Conservation (phyloP, 2,888 invertebrate genomes). For the Gari tellinella region DNA sequence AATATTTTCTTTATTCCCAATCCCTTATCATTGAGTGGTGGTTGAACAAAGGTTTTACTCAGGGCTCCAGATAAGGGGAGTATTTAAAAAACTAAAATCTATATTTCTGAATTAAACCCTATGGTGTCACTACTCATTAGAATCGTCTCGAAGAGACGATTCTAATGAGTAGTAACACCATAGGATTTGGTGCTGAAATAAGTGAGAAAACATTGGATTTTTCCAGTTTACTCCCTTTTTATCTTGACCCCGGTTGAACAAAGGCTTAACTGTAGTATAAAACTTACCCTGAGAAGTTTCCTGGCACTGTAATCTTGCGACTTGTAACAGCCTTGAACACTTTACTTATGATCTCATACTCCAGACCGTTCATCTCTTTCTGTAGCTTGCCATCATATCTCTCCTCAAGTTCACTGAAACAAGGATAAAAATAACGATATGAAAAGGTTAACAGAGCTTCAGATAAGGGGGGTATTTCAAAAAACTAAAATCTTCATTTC, state of each 20-base stretch:
- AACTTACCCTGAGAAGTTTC: slow-evolving; percentile 94
- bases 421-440: background rate
- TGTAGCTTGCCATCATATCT: slow-evolving; percentile 96
- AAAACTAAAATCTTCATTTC: no score
- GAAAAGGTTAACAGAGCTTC: no score
- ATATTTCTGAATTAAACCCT: no score
- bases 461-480: no score
- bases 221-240: no score
- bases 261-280: slow-evolving; percentile 82
- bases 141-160: no score
- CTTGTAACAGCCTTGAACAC: slow-evolving; percentile 98
- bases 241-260: background rate
- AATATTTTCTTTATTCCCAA: background rate
- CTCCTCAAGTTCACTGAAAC: slow-evolving; percentile 93
- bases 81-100: no score
- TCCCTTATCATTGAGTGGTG: background rate
- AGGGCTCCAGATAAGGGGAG: no score
- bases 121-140: no score
- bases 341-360: slow-evolving; percentile 97
- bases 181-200: no score
- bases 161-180: no score
- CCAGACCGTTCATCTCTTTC: slow-evolving; percentile 95
- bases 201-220: no score
- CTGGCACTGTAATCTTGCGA: slow-evolving; percentile 97
- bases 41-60: background rate